phyloP scores from a whole-genome alignment of 1,140 invertebrate genomes.

The Magallana angulata region DNA sequence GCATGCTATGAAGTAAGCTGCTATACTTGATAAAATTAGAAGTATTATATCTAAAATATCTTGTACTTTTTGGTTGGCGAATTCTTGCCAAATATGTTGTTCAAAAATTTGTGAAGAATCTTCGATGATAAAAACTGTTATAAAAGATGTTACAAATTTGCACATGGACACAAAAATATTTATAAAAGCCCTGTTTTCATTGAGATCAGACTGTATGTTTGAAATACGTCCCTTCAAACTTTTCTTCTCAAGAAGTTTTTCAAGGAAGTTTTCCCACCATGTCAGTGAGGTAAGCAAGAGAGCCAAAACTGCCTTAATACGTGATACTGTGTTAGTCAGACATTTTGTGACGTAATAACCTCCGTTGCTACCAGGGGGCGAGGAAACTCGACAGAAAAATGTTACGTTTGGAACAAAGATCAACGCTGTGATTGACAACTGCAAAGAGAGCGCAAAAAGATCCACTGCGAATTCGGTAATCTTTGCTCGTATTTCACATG shows the following conservation, averaged over 20 bases:
- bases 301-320: conserved; percentile 72
- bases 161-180: conserved; percentile 52
- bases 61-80: neutral
- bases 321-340: neutral
- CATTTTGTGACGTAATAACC: neutral
- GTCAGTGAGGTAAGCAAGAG: conserved; percentile 91
- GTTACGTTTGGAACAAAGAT: conserved; percentile 39
- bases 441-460: conserved; percentile 45
- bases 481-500: neutral
- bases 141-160: conserved; percentile 62
- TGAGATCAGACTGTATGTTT: conserved; percentile 57
- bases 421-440: conserved; percentile 59
- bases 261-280: conserved; percentile 99
- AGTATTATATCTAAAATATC: neutral
- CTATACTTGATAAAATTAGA: conserved; percentile 46
- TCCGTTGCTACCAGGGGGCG: neutral
- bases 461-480: conserved; percentile 42
- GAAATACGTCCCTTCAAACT: conserved; percentile 34
- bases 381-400: neutral
- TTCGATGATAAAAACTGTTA: conserved; percentile 51
- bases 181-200: conserved; percentile 59
- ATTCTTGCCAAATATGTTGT: neutral
- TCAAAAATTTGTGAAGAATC: neutral
- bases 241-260: conserved; percentile 70
- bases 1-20: conserved; percentile 65